Evolutionary conservation across 2,797 vertebrate species (phyloP).

Genomic region (Eleutherodactylus coqui): DNA sequence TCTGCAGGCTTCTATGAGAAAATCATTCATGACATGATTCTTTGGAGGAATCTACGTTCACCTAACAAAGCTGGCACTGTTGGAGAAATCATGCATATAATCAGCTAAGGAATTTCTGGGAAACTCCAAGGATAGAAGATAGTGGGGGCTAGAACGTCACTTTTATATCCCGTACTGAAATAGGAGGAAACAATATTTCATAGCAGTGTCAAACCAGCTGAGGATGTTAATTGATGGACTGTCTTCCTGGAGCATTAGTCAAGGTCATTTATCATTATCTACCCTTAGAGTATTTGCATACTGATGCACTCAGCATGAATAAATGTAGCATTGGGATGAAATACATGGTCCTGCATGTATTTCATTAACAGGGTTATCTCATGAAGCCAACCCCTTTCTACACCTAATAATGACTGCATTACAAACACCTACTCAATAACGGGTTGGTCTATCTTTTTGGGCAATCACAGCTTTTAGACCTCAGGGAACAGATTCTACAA

Average conservation of each 20-base stretch:
- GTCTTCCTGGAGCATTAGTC: not conserved
- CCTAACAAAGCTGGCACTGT: conserved; percentile 77
- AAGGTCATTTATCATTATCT: not conserved
- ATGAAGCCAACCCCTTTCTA: too few relatives aligned
- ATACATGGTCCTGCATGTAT: not conserved
- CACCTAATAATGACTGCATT: too few relatives aligned
- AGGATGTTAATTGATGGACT: not conserved
- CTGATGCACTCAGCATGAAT: not conserved
- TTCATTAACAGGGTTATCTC: too few relatives aligned
- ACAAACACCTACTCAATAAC: too few relatives aligned
- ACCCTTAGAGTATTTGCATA: not conserved
- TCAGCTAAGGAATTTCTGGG: conserved; percentile 81
- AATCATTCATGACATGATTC: conserved; percentile 67
- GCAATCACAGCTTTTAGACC: too few relatives aligned
- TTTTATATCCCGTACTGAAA: conserved; percentile 75
- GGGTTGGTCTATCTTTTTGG: too few relatives aligned
- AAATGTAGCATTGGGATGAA: not conserved
- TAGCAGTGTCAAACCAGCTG: not conserved
- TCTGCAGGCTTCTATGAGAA: conserved; percentile 31
- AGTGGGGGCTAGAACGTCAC: conserved; percentile 76
- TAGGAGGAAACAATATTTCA: conserved; percentile 74
- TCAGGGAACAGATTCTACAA: too few relatives aligned
- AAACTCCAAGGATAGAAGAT: conserved; percentile 78
- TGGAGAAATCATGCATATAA: conserved; percentile 78
- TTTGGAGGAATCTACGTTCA: conserved; percentile 70